phyloP scores from a whole-genome alignment of 2,113 vertebrate species.

The Tyto alba region DNA sequence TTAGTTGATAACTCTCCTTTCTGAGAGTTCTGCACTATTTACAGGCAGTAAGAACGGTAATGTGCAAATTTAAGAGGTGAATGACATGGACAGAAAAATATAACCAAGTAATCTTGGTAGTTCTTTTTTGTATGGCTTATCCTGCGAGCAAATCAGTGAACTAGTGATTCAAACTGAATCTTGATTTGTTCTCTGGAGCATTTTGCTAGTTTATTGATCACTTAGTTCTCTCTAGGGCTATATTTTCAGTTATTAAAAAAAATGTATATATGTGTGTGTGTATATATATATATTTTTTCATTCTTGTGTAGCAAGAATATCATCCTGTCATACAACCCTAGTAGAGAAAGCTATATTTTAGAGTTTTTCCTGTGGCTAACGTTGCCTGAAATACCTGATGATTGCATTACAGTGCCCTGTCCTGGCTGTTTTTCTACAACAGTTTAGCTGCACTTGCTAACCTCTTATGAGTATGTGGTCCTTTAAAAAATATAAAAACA shows the following conservation, averaged over 20 bases:
- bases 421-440: neutral
- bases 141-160: neutral
- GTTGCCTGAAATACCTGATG: neutral
- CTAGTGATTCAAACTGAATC: neutral
- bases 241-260: neutral
- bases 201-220: neutral
- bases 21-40: neutral
- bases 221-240: neutral
- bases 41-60: neutral
- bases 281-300: neutral
- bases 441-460: neutral
- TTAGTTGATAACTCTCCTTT: neutral
- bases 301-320: neutral
- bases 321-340: neutral
- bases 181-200: neutral
- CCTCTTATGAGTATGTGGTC: neutral
- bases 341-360: neutral
- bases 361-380: neutral
- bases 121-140: neutral
- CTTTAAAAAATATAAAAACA: neutral
- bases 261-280: fast-evolving
- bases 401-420: neutral
- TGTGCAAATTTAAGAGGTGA: neutral
- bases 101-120: neutral
- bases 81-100: neutral